phyloP scores from a whole-genome alignment of 2,113 vertebrate species.

The Electrona antarctica region DNA sequence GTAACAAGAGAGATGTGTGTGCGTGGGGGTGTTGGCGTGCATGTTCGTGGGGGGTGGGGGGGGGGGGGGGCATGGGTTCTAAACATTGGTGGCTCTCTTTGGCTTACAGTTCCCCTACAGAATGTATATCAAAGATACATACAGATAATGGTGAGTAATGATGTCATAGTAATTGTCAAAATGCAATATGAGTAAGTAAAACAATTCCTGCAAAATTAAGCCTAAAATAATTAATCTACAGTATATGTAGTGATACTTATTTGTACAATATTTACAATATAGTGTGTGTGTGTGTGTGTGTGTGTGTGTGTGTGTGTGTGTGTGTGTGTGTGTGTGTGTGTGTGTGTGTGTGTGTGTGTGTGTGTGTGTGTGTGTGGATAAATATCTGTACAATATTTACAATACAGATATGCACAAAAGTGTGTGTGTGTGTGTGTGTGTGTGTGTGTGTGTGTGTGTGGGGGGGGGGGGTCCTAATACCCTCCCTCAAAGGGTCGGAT shows the following conservation, averaged over 20 bases:
- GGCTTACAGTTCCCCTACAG: conserved; percentile 31
- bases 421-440: conserved; percentile 2
- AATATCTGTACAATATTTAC: no score
- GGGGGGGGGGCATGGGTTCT: background rate
- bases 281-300: no score
- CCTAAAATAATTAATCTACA: background rate
- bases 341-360: conserved; percentile 17
- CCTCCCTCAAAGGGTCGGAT: background rate
- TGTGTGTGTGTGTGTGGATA: conserved; percentile 1
- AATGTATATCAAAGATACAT: background rate
- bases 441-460: conserved; percentile 10
- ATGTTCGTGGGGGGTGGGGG: background rate
- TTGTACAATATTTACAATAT: background rate
- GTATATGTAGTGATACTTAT: background rate
- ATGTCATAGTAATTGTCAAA: background rate
- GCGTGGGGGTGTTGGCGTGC: no score
- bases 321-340: conserved; percentile 3
- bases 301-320: background rate
- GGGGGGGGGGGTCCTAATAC: conserved; percentile 19
- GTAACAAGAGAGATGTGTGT: background rate
- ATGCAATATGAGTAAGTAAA: no score
- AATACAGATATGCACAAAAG: background rate
- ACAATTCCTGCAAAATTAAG: no score
- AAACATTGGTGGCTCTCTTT: background rate
- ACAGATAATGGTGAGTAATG: background rate